Evolutionary conservation across 1,140 invertebrate genomes (phyloP).

Genomic region (Antheraea mylitta): DNA sequence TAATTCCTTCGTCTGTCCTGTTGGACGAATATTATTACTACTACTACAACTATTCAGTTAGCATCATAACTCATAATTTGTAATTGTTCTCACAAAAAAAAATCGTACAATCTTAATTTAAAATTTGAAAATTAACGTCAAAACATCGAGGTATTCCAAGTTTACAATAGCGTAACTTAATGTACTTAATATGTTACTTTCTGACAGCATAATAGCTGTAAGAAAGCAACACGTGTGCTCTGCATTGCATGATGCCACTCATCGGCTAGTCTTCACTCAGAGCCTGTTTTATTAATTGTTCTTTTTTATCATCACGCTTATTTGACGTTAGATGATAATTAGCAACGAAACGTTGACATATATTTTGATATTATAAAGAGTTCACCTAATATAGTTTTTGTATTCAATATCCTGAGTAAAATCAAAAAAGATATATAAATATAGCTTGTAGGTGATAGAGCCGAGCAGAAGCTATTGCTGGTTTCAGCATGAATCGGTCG

Average conservation of each 20-base stretch:
- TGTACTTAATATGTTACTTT: constrained; percentile 41
- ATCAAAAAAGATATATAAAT: no score
- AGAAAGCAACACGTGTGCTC: constrained; percentile 57
- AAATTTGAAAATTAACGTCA: constrained; percentile 18
- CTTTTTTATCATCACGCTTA: neutral
- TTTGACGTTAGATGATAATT: neutral
- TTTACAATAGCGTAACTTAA: constrained; percentile 53
- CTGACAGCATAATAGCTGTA: constrained; percentile 60
- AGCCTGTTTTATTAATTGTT: constrained; percentile 33
- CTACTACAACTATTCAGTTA: no score
- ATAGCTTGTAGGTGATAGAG: no score
- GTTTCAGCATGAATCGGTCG: no score
- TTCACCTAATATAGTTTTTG: neutral
- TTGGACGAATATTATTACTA: no score
- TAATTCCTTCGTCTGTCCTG: no score
- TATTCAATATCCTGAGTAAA: no score
- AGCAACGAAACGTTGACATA: neutral
- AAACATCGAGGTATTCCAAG: constrained; percentile 34
- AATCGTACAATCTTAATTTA: neutral
- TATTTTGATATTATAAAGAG: neutral
- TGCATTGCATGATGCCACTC: constrained; percentile 49
- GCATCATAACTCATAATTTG: no score
- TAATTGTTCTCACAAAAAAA: neutral
- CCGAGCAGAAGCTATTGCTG: no score
- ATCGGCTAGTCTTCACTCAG: constrained; percentile 34